A percentile compares a stretch with the other conserved stretches of the same genome.
Evolutionary conservation across 2,888 invertebrate species (phyloP).

Genomic region (Creontiades dilutus): DNA sequence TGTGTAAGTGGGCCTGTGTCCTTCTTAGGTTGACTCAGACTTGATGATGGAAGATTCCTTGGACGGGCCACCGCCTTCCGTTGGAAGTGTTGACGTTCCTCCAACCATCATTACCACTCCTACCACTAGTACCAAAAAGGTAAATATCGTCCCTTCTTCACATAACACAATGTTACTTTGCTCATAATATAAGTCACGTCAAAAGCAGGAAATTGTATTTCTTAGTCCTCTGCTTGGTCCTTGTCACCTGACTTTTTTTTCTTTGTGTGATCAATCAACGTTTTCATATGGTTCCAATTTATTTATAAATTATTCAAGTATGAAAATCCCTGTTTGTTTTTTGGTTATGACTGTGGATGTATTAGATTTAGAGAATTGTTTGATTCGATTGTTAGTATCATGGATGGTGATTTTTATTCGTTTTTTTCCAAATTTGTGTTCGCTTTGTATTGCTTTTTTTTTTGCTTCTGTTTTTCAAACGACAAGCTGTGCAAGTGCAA

Average conservation of each 20-base stretch:
- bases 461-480: not conserved
- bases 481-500: not conserved
- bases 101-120: not conserved
- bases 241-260: slow-evolving; percentile 46
- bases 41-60: slow-evolving; percentile 87
- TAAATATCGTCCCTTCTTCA: slow-evolving; percentile 73
- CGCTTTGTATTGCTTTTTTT: slow-evolving; percentile 16
- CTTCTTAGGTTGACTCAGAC: slow-evolving; percentile 76
- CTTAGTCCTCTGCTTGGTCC: slow-evolving; percentile 51
- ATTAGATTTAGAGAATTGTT: not conserved
- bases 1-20: slow-evolving; percentile 57
- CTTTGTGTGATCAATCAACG: slow-evolving; percentile 12
- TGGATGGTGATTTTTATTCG: slow-evolving; percentile 6
- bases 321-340: slow-evolving; percentile 5
- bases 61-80: slow-evolving; percentile 89
- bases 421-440: not conserved
- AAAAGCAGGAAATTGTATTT: slow-evolving; percentile 70
- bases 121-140: slow-evolving; percentile 77
- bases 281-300: not conserved
- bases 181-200: not conserved
- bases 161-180: not conserved
- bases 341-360: not conserved
- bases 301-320: slow-evolving; percentile 3
- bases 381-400: not conserved
- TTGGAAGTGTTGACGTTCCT: slow-evolving; percentile 67